Evolutionary conservation across 2,113 vertebrate genomes (phyloP), one percentile per base, ranked within the genome.

Genomic region (Antigone vipio): DNA sequence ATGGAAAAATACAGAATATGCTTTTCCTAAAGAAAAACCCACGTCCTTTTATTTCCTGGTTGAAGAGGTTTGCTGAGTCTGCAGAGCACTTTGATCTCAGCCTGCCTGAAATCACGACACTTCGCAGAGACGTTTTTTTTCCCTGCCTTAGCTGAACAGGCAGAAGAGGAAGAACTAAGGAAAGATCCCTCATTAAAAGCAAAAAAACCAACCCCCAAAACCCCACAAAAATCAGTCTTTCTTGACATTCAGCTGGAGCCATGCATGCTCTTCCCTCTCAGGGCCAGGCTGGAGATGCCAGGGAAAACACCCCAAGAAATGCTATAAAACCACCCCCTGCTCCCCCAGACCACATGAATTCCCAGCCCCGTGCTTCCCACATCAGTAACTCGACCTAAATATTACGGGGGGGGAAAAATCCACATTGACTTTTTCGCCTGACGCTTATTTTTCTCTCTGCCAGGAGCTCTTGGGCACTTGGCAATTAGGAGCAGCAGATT

Each of bases 401-500:
- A 88, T 81, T 78, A 19, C 2, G 29, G 52, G 5, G 68, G 32
- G 21, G 18, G 6, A 1, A 5, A 6, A 40, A 13, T 11, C 26
- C 42, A 34, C 34, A 2, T 4, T 38, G 64, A 47, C 15, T 87
- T 78, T 79, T 78, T 73, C 14, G 6, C 47, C 81, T 78, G 95
- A 77, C 60, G 30, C 68, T 89, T 75, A n/a, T 80, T 92, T 42
- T 38, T 64, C 72, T 84, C 38, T 59, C 91, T 73, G 72, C 67
- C 86, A 66, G 91, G 67, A 90, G 91, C 93, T 95, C 89, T 84
- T 6, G 5, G 84, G 95, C 12, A 2, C 88, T 89, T 0, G 0
- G 93, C 93, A 96, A 93, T 95, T 91, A 95, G 40, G 80, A 95
- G 83, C 73, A 0, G 50, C 53, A 90, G 89, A 95, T 97, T 86